Evolutionary conservation across 2,888 invertebrate genomes (phyloP).

Genomic region (Acholoe squamosa): DNA sequence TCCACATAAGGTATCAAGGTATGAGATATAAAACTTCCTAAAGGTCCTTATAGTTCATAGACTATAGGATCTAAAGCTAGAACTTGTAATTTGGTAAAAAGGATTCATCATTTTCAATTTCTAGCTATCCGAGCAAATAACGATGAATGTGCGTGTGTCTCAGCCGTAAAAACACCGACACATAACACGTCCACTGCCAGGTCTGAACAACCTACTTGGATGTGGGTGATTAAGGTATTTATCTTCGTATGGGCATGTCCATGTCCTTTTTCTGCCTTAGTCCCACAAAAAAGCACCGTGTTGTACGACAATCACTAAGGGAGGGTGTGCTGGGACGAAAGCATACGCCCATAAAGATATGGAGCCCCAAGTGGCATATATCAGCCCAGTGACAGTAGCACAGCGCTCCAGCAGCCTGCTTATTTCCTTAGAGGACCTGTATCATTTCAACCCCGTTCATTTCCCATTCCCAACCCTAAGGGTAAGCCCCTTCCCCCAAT

Average conservation of each 20-base stretch:
- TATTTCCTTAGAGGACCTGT: slow-evolving; percentile 9
- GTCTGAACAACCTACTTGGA: not conserved
- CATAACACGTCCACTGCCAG: no score
- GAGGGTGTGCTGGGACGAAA: not conserved
- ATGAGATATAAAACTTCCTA: no score
- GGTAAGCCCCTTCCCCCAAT: not conserved
- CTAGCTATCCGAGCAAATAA: no score
- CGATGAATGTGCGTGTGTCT: no score
- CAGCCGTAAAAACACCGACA: no score
- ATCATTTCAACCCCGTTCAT: slow-evolving; percentile 4
- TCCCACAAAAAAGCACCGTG: not conserved
- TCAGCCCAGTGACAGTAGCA: not conserved
- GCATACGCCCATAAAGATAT: slow-evolving; percentile 4
- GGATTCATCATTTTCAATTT: no score
- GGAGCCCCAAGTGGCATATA: slow-evolving; percentile 16
- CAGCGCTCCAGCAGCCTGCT: not conserved
- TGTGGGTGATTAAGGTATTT: not conserved
- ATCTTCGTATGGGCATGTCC: not conserved
- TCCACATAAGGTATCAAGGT: no score
- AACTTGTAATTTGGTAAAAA: no score
- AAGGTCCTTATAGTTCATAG: no score
- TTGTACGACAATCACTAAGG: not conserved
- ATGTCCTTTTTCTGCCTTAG: not conserved
- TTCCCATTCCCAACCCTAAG: not conserved
- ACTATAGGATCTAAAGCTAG: no score